A percentile compares a stretch with the other conserved stretches of the same genome.
phyloP scores from a whole-genome alignment of 2,113 vertebrate species.

The Phylloscopus trochilus region DNA sequence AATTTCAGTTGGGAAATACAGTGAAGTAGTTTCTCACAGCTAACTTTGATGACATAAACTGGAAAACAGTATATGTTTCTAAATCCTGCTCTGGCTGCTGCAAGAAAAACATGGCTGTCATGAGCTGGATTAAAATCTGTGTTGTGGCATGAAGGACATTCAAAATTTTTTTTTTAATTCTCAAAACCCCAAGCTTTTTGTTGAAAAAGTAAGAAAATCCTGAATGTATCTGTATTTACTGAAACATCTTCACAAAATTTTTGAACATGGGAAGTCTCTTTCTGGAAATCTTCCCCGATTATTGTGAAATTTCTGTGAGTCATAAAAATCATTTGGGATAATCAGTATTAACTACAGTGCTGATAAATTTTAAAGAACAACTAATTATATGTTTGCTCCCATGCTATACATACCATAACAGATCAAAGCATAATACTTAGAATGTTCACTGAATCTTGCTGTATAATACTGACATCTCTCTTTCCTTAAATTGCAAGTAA shows the following conservation, averaged over 20 bases:
- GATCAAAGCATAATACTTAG: constrained; percentile 77
- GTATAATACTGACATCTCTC: constrained; percentile 81
- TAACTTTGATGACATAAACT: neutral
- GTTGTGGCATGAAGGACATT: neutral
- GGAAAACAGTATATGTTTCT: neutral
- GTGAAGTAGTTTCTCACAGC: neutral
- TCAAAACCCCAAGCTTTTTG: neutral
- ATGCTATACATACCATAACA: constrained; percentile 76
- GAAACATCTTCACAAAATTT: neutral
- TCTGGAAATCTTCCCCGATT: neutral
- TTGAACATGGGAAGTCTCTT: neutral
- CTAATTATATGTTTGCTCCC: neutral
- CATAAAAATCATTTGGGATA: neutral
- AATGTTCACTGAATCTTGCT: constrained; percentile 77
- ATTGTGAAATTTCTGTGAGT: neutral
- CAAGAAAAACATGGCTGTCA: neutral
- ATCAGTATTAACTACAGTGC: neutral
- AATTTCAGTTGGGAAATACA: neutral
- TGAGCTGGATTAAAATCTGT: neutral
- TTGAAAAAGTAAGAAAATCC: neutral
- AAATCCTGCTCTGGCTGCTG: neutral
- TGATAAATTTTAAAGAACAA: neutral
- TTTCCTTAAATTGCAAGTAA: constrained; percentile 81
- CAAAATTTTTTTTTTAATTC: neutral
- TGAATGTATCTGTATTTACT: neutral